These are phyloP conservation scores for Pholis gunnellus DNA, from an alignment of 2,113 vertebrate species.

Conservation along the genomic window DNA sequence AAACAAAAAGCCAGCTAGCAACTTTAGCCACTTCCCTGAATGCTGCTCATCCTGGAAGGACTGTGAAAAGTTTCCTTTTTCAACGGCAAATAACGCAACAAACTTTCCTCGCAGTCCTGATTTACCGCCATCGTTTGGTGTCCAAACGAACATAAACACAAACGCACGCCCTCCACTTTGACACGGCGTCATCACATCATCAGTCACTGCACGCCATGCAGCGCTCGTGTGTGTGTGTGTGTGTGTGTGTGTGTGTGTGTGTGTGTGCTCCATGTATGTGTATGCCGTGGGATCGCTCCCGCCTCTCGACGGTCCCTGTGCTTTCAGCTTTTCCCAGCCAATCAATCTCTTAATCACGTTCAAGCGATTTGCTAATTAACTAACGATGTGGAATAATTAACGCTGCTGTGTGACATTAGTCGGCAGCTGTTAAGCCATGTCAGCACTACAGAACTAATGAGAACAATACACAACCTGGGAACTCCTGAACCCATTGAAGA, in stretches of 20 bases:
- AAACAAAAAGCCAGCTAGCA: background rate
- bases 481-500: constrained; percentile 30
- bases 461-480: constrained; percentile 56
- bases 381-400: constrained; percentile 75
- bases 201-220: constrained; percentile 51
- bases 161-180: constrained; percentile 10
- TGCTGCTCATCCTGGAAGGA: background rate
- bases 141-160: background rate
- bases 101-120: background rate
- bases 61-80: background rate
- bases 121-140: constrained; percentile 4
- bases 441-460: constrained; percentile 54
- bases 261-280: constrained; percentile 1
- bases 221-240: constrained; percentile 3
- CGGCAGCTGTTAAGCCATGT: constrained; percentile 68
- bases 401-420: constrained; percentile 63
- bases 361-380: constrained; percentile 71
- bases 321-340: constrained; percentile 59
- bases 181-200: constrained; percentile 41
- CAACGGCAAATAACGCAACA: background rate
- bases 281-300: constrained; percentile 23
- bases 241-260: background rate
- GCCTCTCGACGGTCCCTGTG: constrained; percentile 51
- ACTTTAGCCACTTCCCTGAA: background rate
- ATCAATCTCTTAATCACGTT: constrained; percentile 72